These are phyloP conservation scores for Trichacis sp. DNA, from an alignment of 2,888 invertebrate genomes.

Conservation along the genomic window DNA sequence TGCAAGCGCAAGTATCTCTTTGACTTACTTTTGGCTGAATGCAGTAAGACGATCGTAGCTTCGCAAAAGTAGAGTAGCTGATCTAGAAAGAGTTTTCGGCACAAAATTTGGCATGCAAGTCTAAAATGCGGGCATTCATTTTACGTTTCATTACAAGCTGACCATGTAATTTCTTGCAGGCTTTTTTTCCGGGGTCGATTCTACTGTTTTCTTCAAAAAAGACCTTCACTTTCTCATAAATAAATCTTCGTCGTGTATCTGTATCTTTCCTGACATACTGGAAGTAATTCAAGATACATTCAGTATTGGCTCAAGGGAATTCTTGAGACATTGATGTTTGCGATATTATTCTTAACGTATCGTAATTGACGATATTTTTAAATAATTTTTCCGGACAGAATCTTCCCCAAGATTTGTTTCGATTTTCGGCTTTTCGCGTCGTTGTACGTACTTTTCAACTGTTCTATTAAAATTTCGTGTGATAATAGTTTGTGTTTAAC, in stretches of 20 bases:
- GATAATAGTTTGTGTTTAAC: background rate
- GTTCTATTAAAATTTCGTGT: background rate
- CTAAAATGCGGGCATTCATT: conserved; percentile 18
- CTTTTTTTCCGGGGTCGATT: conserved; percentile 26
- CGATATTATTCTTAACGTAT: conserved; percentile 13
- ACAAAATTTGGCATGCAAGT: conserved; percentile 25
- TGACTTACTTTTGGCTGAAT: background rate
- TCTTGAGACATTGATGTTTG: conserved; percentile 10
- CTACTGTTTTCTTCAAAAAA: conserved; percentile 23
- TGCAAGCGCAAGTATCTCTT: conserved; percentile 4
- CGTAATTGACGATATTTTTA: conserved; percentile 31
- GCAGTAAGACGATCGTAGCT: too few species aligned
- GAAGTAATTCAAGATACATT: too few species aligned
- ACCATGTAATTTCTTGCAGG: conserved; percentile 21
- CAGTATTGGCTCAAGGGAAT: conserved; percentile 10
- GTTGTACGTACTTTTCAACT: conserved; percentile 18
- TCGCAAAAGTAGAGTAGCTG: conserved; percentile 15
- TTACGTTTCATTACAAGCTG: conserved; percentile 17
- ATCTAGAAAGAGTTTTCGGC: conserved; percentile 15
- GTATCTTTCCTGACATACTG: conserved; percentile 5
- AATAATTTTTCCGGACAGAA: conserved; percentile 22
- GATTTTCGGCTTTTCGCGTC: conserved; percentile 19
- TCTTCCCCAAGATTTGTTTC: conserved; percentile 31
- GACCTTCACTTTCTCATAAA: conserved; percentile 8
- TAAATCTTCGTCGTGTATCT: conserved; percentile 12